Evolutionary conservation across 2,113 vertebrate genomes (phyloP).

Genomic region (Ctenomys sociabilis): DNA sequence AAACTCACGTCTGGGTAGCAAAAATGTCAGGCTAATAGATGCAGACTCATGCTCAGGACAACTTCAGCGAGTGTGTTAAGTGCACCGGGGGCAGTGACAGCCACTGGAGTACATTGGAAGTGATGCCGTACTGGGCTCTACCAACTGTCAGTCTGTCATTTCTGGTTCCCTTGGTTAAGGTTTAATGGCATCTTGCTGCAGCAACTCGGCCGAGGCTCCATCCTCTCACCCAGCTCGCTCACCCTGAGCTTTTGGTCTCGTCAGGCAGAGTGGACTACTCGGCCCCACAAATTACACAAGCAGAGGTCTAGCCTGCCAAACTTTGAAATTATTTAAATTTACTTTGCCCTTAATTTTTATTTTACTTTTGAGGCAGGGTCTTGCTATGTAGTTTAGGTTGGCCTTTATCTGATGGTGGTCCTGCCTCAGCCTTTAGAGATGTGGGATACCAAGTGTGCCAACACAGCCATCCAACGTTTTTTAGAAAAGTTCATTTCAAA

Average conservation of each 20-base stretch:
- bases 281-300: neutral
- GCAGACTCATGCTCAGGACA: neutral
- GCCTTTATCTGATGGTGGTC: neutral
- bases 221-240: neutral
- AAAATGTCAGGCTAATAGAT: neutral
- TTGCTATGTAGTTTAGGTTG: neutral
- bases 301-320: neutral
- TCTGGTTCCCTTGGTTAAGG: neutral
- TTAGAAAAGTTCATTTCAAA: neutral
- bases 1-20: neutral
- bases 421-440: neutral
- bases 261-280: neutral
- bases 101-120: fast-evolving
- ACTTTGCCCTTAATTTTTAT: neutral
- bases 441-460: neutral
- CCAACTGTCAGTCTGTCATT: neutral
- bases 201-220: neutral
- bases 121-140: fast-evolving
- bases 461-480: neutral
- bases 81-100: neutral
- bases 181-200: neutral
- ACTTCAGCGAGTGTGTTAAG: neutral
- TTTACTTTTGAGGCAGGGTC: neutral
- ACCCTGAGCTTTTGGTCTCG: neutral
- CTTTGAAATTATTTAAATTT: neutral